Conservation (phyloP, 2,888 invertebrate species). For the Drosophila basisetae region DNA sequence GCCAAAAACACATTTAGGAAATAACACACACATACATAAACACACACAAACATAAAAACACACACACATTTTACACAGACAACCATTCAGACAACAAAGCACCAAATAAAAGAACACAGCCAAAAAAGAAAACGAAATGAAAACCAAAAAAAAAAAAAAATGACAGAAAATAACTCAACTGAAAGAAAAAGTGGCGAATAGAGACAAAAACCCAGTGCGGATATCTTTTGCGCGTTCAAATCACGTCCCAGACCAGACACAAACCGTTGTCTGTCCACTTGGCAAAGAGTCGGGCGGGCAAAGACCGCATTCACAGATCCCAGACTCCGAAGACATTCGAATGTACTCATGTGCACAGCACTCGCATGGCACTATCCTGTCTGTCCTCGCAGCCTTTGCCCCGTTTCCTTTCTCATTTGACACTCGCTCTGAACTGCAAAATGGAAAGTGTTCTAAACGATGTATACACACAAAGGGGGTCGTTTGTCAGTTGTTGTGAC, state of each 20-base stretch:
- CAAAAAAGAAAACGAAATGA: conserved; percentile 27
- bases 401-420: conserved; percentile 43
- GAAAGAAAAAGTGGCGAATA: conserved; percentile 64
- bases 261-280: conserved; percentile 35
- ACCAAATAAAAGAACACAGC: conserved; percentile 11
- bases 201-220: conserved; percentile 47
- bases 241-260: conserved; percentile 73
- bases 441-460: conserved; percentile 52
- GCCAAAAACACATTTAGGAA: conserved; percentile 71
- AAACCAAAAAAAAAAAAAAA: conserved; percentile 9
- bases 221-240: conserved; percentile 73
- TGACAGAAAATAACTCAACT: conserved; percentile 39
- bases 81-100: conserved; percentile 38
- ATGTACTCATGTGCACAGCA: conserved; percentile 25
- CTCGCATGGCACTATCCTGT: conserved; percentile 23
- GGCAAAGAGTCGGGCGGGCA: conserved; percentile 2
- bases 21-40: conserved; percentile 6
- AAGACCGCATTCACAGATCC: conserved; percentile 19
- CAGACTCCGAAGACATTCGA: conserved; percentile 44
- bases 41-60: conserved; percentile 21
- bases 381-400: conserved; percentile 26
- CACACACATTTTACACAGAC: conserved; percentile 26
- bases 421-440: conserved; percentile 25
- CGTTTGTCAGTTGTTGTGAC: background rate
- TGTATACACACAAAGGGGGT: conserved; percentile 1